Base-by-base conservation (phyloP, 2,888 invertebrate genomes). In the Hypsopygia costalis region DNA sequence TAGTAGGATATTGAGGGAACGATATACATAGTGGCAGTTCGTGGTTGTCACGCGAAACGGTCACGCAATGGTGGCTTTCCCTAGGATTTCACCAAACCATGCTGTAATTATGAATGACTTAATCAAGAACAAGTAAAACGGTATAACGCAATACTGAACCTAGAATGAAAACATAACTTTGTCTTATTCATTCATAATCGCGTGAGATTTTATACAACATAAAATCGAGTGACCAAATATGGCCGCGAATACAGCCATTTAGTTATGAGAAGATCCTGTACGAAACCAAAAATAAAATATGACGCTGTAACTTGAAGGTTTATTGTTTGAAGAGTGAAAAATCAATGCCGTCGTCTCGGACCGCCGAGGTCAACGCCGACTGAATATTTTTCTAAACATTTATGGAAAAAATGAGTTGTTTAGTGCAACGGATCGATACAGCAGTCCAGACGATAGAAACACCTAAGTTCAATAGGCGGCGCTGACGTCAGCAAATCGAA, bases 371-470 rank as follows among this genome's bases (percentile, higher is more conserved):
- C 41, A 34, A 31, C 25, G 40, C 45, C 22, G 41, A 39, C 42
- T 36, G 36, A 20, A 41, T 39, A 16, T 37, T 44, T 33, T 40
- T 29, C 34, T 36, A 42, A 36, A 43, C 35, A 37, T 40, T 27
- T 38, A 30, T 42, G 42, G 46, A 38, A 54, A 57, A 51, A 58
- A 61, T 62, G 60, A 63, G 57, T 62, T 69, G 65, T 64, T 67
- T 62, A 69, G 68, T 82, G 81, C 79, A 85, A 50, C 55, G 70
- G 86, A 86, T 87, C 88, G 70, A 88, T 88, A 82, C 63, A 71
- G 67, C 63, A 70, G 72, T 55, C 62, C 62, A 67, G 69, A 67
- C 75, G 58, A 69, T 67, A 75, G 70, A 74, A 71, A 67, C 69
- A 69, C 60, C 59, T 68, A 70, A 68, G 72, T 69, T 71, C 72